Evolutionary conservation across 2,113 vertebrate species (phyloP).

Genomic region (Xiphophorus maculatus): DNA sequence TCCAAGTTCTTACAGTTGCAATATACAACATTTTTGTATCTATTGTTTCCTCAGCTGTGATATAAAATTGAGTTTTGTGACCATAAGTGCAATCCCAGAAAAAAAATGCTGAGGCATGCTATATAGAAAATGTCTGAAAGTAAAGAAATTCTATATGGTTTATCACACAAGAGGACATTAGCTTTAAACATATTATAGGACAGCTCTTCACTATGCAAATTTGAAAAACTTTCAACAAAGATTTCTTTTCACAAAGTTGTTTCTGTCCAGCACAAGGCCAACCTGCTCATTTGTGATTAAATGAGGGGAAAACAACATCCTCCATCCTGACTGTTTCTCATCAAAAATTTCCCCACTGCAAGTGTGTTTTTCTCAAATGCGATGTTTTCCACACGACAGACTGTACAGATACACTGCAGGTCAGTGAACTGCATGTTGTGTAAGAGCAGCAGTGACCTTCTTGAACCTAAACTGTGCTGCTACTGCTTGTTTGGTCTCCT

Average conservation of each 20-base stretch:
- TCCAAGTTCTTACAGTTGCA: not conserved
- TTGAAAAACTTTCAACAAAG: constrained; percentile 17
- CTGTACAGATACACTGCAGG: constrained; percentile 31
- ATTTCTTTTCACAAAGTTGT: constrained; percentile 19
- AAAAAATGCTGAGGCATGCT: too few relatives aligned
- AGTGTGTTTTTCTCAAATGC: constrained; percentile 51
- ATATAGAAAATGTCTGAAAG: too few relatives aligned
- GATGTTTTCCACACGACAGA: constrained; percentile 49
- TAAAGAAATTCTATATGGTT: too few relatives aligned
- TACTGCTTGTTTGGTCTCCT: constrained; percentile 54
- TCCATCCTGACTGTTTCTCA: constrained; percentile 42
- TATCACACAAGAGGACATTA: too few relatives aligned
- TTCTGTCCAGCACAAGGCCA: constrained; percentile 22
- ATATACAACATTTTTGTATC: not conserved
- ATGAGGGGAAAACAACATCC: constrained; percentile 64
- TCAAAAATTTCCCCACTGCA: constrained; percentile 45
- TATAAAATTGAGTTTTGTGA: not conserved
- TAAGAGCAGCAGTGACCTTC: constrained; percentile 57
- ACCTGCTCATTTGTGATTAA: constrained; percentile 51
- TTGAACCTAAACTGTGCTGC: constrained; percentile 19
- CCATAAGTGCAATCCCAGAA: not conserved
- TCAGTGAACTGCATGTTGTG: constrained; percentile 69
- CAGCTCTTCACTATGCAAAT: too few relatives aligned
- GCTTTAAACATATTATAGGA: too few relatives aligned
- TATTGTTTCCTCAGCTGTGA: not conserved